Conservation (phyloP, 2,888 invertebrate species). For the Cephus sareptanus region DNA sequence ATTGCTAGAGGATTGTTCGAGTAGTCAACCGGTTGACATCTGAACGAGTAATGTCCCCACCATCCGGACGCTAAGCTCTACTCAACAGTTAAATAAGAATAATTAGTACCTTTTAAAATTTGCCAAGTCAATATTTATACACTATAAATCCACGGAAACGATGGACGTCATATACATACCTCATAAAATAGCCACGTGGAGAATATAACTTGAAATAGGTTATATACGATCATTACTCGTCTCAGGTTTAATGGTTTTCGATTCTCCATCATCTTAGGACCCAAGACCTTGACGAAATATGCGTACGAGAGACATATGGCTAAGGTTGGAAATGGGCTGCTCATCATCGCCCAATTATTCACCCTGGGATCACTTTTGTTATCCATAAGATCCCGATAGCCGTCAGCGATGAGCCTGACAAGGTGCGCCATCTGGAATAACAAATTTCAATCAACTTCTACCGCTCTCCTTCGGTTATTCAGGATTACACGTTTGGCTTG, state of each 20-base stretch:
- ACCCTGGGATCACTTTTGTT: conserved; percentile 87
- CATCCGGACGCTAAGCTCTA: conserved; percentile 75
- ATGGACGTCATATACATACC: conserved; percentile 64
- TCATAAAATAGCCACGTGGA: conserved; percentile 81
- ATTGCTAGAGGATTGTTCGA: conserved; percentile 75
- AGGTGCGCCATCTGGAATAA: conserved; percentile 70
- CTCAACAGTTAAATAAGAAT: neutral
- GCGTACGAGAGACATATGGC: conserved; percentile 81
- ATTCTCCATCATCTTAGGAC: conserved; percentile 87
- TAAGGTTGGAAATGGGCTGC: conserved; percentile 82
- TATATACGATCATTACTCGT: conserved; percentile 82
- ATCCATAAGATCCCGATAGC: conserved; percentile 83
- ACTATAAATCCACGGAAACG: neutral
- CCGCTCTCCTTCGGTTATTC: neutral
- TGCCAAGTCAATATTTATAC: neutral
- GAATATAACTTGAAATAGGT: conserved; percentile 84
- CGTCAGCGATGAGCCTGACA: conserved; percentile 71
- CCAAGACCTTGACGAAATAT: conserved; percentile 79
- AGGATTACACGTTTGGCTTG: neutral
- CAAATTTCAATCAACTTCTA: neutral
- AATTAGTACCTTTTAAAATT: neutral
- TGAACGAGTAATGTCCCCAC: conserved; percentile 78
- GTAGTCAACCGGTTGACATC: conserved; percentile 87
- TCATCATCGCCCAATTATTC: conserved; percentile 84
- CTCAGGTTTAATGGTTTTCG: conserved; percentile 85